Base-by-base conservation (phyloP, 2,797 vertebrate genomes). In the Arctocebus calabarensis region DNA sequence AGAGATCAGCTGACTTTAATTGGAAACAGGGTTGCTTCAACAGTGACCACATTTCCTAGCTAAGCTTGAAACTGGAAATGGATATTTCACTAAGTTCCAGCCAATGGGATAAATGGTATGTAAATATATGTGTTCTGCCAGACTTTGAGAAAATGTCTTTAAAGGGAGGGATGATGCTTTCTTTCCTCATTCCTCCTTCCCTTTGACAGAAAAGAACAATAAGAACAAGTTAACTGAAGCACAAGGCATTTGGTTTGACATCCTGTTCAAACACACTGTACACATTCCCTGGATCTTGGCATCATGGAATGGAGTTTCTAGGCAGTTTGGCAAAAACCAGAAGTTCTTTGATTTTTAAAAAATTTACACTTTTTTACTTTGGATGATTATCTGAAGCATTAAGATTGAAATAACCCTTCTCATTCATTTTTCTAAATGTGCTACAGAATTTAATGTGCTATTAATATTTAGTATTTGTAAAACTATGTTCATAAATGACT, bases 321-420 rank as follows among this genome's bases (percentile, higher is more conserved):
- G 68, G 25, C 14, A 90, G 70, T 37, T 62, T 71, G 34, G 23
- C 61, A 64, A 93, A 90, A 87, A 43, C 40, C 37, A 17, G 25
- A 62, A n/a, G 14, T 77, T 87, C 29, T 83, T 43, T 55, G n/a
- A 45, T 91, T 95, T 87, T 45, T 8, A 82, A 55, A 87, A 25
- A 34, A 74, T 32, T 40, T 25, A 86, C 23, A 66, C 11, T 78
- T 90, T 11, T 77, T 82, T 77, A 25, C 20, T 84, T 71, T 88
- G 14, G n/a, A 83, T 8, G 13, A 59, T 40, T 78, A 32, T 25
- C 37, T 55, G 25, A 19, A 83, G 70, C n/a, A 34, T 57, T 87
- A 90, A 91, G 55, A 45, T 16, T 71, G 48, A 84, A 43, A 55
- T 70, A 59, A 64, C 27, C 1, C 5, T 87, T 87, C 29, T 77